Conservation (phyloP, 2,888 invertebrate species). For the Rhogogaster chlorosoma region DNA sequence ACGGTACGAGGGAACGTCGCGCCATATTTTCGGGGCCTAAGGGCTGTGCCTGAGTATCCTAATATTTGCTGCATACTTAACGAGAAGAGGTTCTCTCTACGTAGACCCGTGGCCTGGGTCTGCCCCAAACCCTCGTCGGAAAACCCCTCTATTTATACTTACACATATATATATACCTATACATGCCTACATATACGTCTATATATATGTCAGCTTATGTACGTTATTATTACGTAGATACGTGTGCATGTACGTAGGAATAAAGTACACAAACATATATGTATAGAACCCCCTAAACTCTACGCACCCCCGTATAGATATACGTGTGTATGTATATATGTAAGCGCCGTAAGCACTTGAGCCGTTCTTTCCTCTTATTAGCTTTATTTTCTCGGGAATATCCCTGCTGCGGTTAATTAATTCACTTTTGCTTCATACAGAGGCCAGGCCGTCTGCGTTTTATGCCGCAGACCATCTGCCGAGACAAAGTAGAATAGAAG, state of each 20-base stretch:
- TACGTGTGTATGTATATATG: neutral
- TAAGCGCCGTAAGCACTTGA: slow-evolving; percentile 60
- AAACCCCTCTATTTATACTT: slow-evolving; percentile 23
- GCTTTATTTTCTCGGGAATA: slow-evolving; percentile 61
- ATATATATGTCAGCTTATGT: neutral
- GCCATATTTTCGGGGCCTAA: slow-evolving; percentile 52
- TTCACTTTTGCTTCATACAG: slow-evolving; percentile 67
- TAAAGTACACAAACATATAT: slow-evolving; percentile 7
- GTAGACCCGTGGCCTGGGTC: slow-evolving; percentile 19
- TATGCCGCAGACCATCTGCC: slow-evolving; percentile 11
- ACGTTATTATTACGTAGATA: neutral
- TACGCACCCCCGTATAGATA: neutral
- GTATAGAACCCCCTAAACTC: too few species aligned
- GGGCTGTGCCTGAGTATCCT: slow-evolving; percentile 46
- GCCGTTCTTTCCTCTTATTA: slow-evolving; percentile 55
- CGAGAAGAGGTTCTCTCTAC: slow-evolving; percentile 57
- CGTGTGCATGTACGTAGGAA: slow-evolving; percentile 19
- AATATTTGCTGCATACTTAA: slow-evolving; percentile 69
- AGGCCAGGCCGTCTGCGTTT: slow-evolving; percentile 19
- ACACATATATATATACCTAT: neutral
- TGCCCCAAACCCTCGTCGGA: neutral
- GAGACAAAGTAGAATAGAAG: slow-evolving; percentile 47
- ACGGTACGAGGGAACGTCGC: slow-evolving; percentile 20
- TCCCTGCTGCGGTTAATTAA: slow-evolving; percentile 68
- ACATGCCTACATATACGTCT: neutral